Base-by-base conservation (phyloP, 2,113 vertebrate species). In the Donacobius atricapilla region DNA sequence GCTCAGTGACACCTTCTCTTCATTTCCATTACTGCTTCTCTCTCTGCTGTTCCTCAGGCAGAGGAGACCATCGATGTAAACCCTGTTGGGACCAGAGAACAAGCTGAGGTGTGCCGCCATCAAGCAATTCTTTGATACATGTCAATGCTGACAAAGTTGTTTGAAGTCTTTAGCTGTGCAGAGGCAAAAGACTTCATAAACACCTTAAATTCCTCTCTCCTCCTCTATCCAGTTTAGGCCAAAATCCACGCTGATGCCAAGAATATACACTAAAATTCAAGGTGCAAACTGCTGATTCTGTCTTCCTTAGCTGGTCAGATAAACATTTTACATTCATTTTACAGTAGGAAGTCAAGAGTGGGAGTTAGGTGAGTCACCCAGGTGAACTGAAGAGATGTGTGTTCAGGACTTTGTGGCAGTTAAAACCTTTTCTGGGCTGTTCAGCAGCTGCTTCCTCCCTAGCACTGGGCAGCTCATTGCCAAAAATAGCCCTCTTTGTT, bases 401-500 rank as follows among this genome's bases (percentile, higher is more conserved):
- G 21, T 11, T 53, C 11, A 42, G 25, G 40, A 42, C 37, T 88
- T 69, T 10, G 2, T 33, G 11, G 54, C 47, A 66, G 9, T 30
- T 61, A 54, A 81, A 70, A 40, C 9, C 21, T 70, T 70, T 28
- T 69, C 21, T 13, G 7, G 40, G 31, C 23, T 56, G 13, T 47
- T 92, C 75, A 61, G 42, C 72, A 93, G 47, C 61, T 61, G 51
- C 37, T 61, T 72, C 28, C 21, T 68, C 33, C 27, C 40, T 44
- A 23, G 37, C 24, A 75, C 13, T 56, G 31, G 9, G 40, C 35
- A 65, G 14, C 68, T 72, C 22, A 57, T 51, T 72, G 33, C 40
- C 27, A 58, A 0, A 0, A 44, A 12, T 15, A 77, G 40, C 23
- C 21, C 40, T 33, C 64, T 83, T 80, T 0, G 0, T 50, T 80